These are phyloP conservation scores for Paradoxurus hermaphroditus DNA, from an alignment of 2,113 vertebrate genomes.

Conservation along the genomic window DNA sequence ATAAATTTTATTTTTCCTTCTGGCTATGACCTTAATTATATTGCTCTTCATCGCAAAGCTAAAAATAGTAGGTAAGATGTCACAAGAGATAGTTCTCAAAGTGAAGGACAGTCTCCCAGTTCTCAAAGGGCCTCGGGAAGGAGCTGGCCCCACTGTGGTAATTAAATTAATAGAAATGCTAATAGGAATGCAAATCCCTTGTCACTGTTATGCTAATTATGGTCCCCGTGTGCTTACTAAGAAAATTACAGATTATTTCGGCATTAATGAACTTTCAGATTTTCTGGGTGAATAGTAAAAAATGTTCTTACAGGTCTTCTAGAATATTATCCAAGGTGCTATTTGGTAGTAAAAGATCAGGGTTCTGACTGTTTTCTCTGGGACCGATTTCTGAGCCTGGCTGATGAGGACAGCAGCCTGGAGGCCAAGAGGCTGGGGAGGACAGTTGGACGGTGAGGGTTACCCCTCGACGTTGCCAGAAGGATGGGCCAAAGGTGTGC, in stretches of 20 bases:
- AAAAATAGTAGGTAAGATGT: background rate
- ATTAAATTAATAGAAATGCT: background rate
- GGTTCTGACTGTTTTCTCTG: background rate
- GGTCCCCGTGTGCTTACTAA: background rate
- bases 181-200: background rate
- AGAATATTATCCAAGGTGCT: background rate
- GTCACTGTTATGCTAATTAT: background rate
- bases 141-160: background rate
- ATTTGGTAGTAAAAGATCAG: background rate
- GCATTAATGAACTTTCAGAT: background rate
- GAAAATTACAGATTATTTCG: background rate
- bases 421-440: background rate
- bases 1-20: background rate
- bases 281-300: background rate
- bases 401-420: background rate
- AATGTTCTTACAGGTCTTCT: background rate
- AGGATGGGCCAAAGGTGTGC: background rate
- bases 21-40: background rate
- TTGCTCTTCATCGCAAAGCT: background rate
- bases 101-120: background rate
- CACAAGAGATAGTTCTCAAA: background rate
- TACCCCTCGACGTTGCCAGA: background rate
- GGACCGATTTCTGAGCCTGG: background rate
- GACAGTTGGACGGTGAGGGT: background rate
- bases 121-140: background rate